A percentile compares a stretch with the other conserved stretches of the same genome.
phyloP scores from a whole-genome alignment of 2,888 invertebrate species.

The Coelogynopora nodosa region DNA sequence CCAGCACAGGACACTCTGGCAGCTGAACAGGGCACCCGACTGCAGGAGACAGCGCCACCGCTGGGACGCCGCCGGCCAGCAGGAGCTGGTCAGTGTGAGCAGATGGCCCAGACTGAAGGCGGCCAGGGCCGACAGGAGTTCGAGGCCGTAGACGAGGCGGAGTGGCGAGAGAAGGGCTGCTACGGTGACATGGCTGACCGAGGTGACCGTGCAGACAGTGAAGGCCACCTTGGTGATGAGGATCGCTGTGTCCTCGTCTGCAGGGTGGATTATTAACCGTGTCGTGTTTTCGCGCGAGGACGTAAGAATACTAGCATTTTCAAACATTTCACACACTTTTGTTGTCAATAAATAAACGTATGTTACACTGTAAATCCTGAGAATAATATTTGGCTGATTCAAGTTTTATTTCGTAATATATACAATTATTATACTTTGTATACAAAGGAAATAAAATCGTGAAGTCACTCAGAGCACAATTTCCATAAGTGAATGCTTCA shows the following conservation, averaged over 20 bases:
- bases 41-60: background rate
- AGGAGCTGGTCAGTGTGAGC: background rate
- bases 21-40: background rate
- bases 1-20: background rate
- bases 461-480: too few species aligned
- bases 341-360: too few species aligned
- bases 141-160: background rate
- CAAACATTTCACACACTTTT: too few species aligned
- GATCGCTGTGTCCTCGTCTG: background rate
- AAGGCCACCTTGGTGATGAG: background rate
- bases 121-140: background rate
- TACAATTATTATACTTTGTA: too few species aligned
- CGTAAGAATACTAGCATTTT: too few species aligned
- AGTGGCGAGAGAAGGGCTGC: background rate
- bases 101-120: background rate
- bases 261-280: too few species aligned
- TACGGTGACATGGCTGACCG: background rate
- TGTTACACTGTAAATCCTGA: too few species aligned
- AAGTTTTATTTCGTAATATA: too few species aligned
- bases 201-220: background rate
- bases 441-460: too few species aligned
- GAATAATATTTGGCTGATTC: too few species aligned
- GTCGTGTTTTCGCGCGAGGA: too few species aligned
- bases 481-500: too few species aligned
- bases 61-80: background rate